Evolutionary conservation across 1,140 invertebrate genomes (phyloP).

Genomic region (Papilio helenus): DNA sequence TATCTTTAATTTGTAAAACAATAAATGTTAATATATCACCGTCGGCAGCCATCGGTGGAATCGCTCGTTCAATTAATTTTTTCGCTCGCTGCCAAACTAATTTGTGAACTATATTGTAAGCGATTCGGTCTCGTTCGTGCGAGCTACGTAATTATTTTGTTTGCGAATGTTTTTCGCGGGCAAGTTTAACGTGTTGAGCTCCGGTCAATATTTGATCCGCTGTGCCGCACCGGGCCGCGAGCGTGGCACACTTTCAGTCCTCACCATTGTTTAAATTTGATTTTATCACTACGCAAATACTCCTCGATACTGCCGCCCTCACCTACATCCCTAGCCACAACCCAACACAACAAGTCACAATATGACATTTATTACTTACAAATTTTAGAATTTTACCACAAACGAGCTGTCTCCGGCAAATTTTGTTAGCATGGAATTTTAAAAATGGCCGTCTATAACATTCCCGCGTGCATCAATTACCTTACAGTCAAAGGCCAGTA

Average conservation of each 20-base stretch:
- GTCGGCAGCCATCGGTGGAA: constrained; percentile 56
- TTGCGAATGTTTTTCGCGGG: constrained; percentile 76
- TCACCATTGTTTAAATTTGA: constrained; percentile 64
- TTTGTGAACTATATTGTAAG: constrained; percentile 74
- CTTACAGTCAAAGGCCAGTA: no score
- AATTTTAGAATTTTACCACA: neutral
- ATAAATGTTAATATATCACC: constrained; percentile 80
- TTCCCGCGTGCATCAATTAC: no score
- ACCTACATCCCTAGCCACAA: neutral
- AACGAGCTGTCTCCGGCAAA: no score
- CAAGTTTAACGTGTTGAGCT: constrained; percentile 73
- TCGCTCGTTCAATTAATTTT: constrained; percentile 74
- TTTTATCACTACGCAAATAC: constrained; percentile 45
- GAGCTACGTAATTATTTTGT: constrained; percentile 71
- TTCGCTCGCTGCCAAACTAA: constrained; percentile 73
- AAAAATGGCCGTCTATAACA: no score
- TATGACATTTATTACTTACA: neutral
- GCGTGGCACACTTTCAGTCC: constrained; percentile 58
- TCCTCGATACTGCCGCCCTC: neutral
- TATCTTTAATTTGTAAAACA: constrained; percentile 79
- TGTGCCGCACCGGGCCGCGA: constrained; percentile 47
- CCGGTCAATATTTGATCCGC: constrained; percentile 74
- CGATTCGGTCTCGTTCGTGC: constrained; percentile 60
- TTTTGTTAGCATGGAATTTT: no score
- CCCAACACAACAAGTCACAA: neutral